phyloP scores from a whole-genome alignment of 2,888 invertebrate genomes.

The Tenthredo distinguenda region DNA sequence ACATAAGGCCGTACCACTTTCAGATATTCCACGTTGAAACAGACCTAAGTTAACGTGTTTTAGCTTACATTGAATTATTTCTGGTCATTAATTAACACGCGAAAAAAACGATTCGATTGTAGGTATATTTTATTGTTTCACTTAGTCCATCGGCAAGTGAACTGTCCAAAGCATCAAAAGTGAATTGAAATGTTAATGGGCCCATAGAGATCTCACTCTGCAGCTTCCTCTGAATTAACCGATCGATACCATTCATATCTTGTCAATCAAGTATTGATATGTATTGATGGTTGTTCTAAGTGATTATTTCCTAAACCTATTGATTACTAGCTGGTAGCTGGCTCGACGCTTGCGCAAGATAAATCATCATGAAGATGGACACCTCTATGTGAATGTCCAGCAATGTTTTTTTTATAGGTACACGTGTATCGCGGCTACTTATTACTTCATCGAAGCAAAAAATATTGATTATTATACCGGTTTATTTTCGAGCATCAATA shows the following conservation, averaged over 20 bases:
- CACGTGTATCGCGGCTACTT: background rate
- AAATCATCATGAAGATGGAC: background rate
- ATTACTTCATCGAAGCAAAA: background rate
- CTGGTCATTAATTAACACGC: background rate
- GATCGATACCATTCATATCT: background rate
- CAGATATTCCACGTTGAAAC: slow-evolving; percentile 87
- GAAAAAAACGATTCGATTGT: background rate
- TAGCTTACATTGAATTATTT: background rate
- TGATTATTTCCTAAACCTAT: background rate
- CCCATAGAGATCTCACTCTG: background rate
- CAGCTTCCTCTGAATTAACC: background rate
- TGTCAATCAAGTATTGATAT: slow-evolving; percentile 14
- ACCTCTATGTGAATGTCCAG: background rate
- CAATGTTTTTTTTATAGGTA: background rate
- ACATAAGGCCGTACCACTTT: slow-evolving; percentile 86
- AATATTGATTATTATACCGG: background rate
- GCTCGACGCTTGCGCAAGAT: slow-evolving; percentile 11
- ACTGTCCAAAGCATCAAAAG: background rate
- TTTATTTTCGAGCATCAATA: background rate
- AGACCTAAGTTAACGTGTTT: slow-evolving; percentile 79
- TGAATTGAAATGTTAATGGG: background rate
- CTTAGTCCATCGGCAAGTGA: background rate
- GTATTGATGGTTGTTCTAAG: slow-evolving; percentile 20
- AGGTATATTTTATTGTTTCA: background rate
- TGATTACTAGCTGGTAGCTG: slow-evolving; percentile 7